Percentiles rank a stretch among this genome's conserved stretches.
Conservation (phyloP, 2,113 vertebrate genomes). For the Sinocyclocheilus anshuiensis region DNA sequence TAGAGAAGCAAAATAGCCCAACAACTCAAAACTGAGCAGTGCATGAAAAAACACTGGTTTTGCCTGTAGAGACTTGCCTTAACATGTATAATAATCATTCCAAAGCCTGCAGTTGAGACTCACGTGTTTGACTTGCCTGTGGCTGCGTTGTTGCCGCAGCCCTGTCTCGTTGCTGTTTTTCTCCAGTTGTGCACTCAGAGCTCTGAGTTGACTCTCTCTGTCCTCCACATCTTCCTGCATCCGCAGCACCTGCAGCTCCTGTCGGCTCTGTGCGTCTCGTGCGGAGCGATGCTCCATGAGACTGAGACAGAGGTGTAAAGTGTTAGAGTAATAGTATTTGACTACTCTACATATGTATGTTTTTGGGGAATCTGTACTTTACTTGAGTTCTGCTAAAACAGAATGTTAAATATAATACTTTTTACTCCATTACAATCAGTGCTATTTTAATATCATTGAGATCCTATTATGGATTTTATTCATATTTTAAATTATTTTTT, state of each 20-base stretch:
- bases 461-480: too few species aligned
- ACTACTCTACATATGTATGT: neutral
- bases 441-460: neutral
- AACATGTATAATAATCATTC: neutral
- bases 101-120: neutral
- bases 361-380: neutral
- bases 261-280: conserved; percentile 64
- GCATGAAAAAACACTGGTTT: neutral
- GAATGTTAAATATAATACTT: neutral
- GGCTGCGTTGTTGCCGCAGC: conserved; percentile 63
- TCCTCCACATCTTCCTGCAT: conserved; percentile 64
- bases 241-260: conserved; percentile 66
- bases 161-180: conserved; percentile 61
- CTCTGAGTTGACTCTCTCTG: conserved; percentile 66
- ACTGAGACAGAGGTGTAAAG: conserved; percentile 60
- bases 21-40: neutral
- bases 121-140: conserved; percentile 73
- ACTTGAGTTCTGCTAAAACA: neutral
- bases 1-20: neutral
- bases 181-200: conserved; percentile 66
- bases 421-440: neutral
- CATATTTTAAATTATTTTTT: too few species aligned
- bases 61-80: neutral
- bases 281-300: conserved; percentile 61
- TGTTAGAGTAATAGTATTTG: neutral